Conservation (phyloP, 1,140 invertebrate genomes). For the Ylistrum balloti region DNA sequence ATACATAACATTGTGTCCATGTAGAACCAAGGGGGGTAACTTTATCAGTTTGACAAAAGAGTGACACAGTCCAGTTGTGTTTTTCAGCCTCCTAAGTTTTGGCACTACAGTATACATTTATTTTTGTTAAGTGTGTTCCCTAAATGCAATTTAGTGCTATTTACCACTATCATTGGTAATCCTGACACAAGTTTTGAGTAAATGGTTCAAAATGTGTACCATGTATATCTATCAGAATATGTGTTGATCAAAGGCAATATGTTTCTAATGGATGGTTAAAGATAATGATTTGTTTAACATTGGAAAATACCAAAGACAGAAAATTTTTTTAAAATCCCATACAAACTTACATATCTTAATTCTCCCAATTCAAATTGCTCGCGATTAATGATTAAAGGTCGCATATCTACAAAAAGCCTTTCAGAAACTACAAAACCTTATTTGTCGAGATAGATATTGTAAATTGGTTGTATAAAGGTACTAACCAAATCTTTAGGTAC, state of each 20-base stretch:
- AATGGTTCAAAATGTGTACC: neutral
- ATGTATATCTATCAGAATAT: neutral
- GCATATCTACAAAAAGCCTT: neutral
- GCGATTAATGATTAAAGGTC: neutral
- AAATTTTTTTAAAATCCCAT: neutral
- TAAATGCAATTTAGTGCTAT: conserved; percentile 19
- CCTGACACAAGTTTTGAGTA: conserved; percentile 5
- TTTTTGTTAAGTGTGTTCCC: conserved; percentile 23
- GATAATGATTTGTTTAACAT: neutral
- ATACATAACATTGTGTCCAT: conserved; percentile 1
- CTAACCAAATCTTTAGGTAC: neutral
- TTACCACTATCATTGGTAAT: neutral
- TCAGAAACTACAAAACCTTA: neutral
- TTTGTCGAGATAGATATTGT: neutral
- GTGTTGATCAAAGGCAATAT: neutral
- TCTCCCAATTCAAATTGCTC: neutral
- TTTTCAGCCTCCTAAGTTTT: neutral
- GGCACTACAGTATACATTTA: neutral
- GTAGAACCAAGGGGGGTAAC: conserved; percentile 5
- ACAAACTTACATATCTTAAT: neutral
- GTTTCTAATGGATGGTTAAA: neutral
- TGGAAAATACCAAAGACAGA: conserved; percentile 2
- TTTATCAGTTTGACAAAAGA: neutral
- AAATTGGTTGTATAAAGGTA: neutral
- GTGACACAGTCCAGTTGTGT: conserved; percentile 25